Evolutionary conservation across 2,888 invertebrate genomes (phyloP), one percentile per base, ranked within the genome.

Genomic region (Sarcophaga subvicina): DNA sequence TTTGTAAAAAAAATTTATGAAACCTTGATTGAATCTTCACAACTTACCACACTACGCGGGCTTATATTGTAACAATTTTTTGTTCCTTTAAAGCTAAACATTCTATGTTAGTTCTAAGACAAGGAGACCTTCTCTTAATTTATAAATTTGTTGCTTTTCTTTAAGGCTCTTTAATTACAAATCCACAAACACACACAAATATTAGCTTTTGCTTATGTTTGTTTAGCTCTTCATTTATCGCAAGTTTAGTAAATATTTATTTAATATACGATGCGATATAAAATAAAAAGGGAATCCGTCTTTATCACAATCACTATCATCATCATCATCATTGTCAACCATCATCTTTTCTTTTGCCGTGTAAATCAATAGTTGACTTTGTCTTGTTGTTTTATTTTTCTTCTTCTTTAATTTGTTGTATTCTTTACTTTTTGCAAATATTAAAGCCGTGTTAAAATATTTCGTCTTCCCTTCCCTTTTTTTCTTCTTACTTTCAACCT

Each of bases 171-270:
- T 69, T 75, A 83, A 79, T 75, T 69, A 59, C 67, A 67, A 45
- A 54, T n/a, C 60, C 45, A 20, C 47, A 27, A n/a, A 22, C 60
- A 49, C 37, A 22, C 1, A 49, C 12, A 59, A 82, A 77, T 73
- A 70, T 79, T 75, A 70, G n/a, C 25, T 75, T 3, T 69, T 45
- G 63, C 70, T 27, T 25, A 22, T 84, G 70, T 85, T 80, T 85
- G 66, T 49, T 14, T 54, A 49, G 80, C 71, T 85, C 76, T 85
- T 76, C 60, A 77, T 70, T 62, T 78, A 85, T 85, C 66, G 3
- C 54, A 14, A 4, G 37, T 76, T 27, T n/a, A 64, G 62, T 62
- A 80, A 85, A 80, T 85, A 85, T 77, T 75, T 45, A 70, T 12
- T 66, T 71, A 66, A 80, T 71, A 71, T 59, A 54, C 5, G 6